Conservation (phyloP, 2,113 vertebrate genomes). For the Lepus timidus region DNA sequence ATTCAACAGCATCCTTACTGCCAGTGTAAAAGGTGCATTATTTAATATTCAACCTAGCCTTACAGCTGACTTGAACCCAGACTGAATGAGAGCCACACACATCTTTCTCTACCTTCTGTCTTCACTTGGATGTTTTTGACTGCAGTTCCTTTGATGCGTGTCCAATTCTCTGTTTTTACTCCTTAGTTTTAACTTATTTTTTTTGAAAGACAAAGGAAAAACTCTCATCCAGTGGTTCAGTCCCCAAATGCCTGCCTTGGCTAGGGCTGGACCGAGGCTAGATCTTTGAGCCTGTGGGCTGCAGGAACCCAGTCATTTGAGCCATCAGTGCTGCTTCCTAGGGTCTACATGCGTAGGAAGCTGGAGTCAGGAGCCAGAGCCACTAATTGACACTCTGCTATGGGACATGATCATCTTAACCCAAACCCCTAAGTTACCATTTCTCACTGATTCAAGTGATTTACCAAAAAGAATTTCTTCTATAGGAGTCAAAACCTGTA, state of each 20-base stretch:
- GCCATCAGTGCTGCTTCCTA: too few relatives aligned
- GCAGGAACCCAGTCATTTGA: too few relatives aligned
- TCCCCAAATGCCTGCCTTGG: too few relatives aligned
- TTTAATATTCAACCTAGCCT: slow-evolving; percentile 41
- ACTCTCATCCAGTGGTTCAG: too few relatives aligned
- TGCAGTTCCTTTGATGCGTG: slow-evolving; percentile 45
- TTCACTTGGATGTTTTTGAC: slow-evolving; percentile 61
- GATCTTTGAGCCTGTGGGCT: too few relatives aligned
- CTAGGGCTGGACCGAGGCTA: too few relatives aligned
- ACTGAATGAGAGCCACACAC: not conserved
- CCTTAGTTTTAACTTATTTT: too few relatives aligned
- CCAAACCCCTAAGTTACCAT: not conserved
- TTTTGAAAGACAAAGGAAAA: too few relatives aligned
- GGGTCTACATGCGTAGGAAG: too few relatives aligned
- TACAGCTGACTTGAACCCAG: not conserved
- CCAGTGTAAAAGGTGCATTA: not conserved
- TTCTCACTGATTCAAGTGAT: slow-evolving; percentile 87
- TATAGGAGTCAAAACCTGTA: not conserved
- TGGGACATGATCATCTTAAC: too few relatives aligned
- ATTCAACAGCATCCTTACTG: not conserved
- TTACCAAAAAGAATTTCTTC: slow-evolving; percentile 81
- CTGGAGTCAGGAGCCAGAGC: too few relatives aligned
- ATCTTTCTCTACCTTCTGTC: slow-evolving; percentile 46
- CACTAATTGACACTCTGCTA: too few relatives aligned
- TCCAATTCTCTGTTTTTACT: not conserved